phyloP scores from a whole-genome alignment of 2,797 vertebrate species.

The Kryptolebias ocellatus region DNA sequence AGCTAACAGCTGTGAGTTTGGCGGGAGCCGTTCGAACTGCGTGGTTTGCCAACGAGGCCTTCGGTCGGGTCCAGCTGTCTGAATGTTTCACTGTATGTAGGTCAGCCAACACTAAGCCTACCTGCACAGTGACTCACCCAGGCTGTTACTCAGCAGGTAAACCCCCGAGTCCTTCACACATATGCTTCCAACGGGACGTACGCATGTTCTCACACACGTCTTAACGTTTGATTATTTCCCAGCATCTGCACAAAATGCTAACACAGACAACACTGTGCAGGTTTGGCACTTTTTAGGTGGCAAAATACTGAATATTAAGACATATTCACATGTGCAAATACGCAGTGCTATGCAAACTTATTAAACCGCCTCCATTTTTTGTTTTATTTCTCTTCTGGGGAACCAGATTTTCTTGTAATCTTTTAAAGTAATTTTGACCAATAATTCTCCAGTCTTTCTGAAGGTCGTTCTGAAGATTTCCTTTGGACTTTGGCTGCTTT shows the following conservation, averaged over 20 bases:
- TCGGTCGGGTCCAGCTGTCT: slow-evolving; percentile 49
- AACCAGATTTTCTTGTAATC: no score
- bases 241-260: not conserved
- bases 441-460: no score
- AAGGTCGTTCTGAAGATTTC: no score
- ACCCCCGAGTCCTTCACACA: slow-evolving; percentile 24
- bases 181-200: not conserved
- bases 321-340: no score
- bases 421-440: no score
- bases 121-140: slow-evolving; percentile 56
- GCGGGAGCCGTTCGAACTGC: slow-evolving; percentile 2
- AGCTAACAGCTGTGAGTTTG: slow-evolving; percentile 33
- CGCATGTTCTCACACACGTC: not conserved
- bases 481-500: no score
- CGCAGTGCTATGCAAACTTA: no score
- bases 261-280: not conserved
- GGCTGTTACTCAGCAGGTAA: slow-evolving; percentile 62
- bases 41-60: slow-evolving; percentile 23
- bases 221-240: not conserved
- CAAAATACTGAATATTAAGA: no score
- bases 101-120: slow-evolving; percentile 65
- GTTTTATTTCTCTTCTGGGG: no score
- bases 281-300: not conserved
- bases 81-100: slow-evolving; percentile 53
- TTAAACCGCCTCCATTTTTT: no score